Percentiles rank a stretch among this genome's conserved stretches.
phyloP scores from a whole-genome alignment of 1,140 invertebrate genomes.

The Cherax destructor region DNA sequence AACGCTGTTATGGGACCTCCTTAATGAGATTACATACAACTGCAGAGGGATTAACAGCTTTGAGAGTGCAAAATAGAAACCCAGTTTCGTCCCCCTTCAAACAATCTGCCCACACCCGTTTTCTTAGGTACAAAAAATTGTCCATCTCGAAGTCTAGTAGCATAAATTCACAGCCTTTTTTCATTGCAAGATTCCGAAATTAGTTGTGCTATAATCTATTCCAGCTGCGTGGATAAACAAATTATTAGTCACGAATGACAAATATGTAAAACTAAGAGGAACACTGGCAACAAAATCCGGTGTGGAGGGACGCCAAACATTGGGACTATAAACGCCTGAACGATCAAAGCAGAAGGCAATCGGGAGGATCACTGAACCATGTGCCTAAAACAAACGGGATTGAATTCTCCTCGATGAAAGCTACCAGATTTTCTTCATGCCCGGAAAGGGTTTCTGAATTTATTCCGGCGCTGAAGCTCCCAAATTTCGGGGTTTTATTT shows the following conservation, averaged over 20 bases:
- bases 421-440: slow-evolving; percentile 61
- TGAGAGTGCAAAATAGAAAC: slow-evolving; percentile 15
- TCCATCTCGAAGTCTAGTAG: too few species aligned
- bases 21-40: slow-evolving; percentile 23
- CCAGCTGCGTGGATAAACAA: not conserved
- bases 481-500: slow-evolving; percentile 13
- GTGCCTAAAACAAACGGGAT: slow-evolving; percentile 67
- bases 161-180: not conserved
- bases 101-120: too few species aligned
- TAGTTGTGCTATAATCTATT: too few species aligned
- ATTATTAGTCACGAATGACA: not conserved
- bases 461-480: slow-evolving; percentile 26
- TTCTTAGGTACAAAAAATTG: too few species aligned
- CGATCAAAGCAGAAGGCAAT: slow-evolving; percentile 62
- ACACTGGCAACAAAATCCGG: slow-evolving; percentile 1
- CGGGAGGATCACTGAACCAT: slow-evolving; percentile 63
- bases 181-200: not conserved
- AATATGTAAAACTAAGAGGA: not conserved
- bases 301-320: slow-evolving; percentile 28
- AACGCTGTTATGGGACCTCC: slow-evolving; percentile 9
- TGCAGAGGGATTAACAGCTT: slow-evolving; percentile 25
- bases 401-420: slow-evolving; percentile 65
- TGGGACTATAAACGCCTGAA: slow-evolving; percentile 53
- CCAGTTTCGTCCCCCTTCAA: not conserved
- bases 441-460: slow-evolving; percentile 31